phyloP scores from a whole-genome alignment of 2,113 vertebrate species.

The Sprattus sprattus region DNA sequence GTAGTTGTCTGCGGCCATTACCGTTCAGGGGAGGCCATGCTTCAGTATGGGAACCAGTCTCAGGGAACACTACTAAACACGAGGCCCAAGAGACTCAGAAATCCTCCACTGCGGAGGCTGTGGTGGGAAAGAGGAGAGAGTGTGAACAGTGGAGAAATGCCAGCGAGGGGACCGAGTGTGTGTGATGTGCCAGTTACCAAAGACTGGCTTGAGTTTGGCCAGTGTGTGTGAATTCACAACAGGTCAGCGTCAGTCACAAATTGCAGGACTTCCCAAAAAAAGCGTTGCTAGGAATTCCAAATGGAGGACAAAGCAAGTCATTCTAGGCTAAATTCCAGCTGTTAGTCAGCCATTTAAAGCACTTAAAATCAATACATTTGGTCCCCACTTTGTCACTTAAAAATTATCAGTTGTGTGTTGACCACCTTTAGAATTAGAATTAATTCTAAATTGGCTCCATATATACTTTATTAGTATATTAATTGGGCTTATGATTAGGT shows the following conservation, averaged over 20 bases:
- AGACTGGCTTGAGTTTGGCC: not conserved
- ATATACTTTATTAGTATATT: too few species aligned
- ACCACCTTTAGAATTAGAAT: too few species aligned
- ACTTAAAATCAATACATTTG: not conserved
- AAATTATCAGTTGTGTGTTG: not conserved
- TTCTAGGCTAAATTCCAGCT: too few species aligned
- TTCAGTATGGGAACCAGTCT: not conserved
- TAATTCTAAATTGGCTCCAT: too few species aligned
- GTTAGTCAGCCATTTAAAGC: not conserved
- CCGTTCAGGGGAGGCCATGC: not conserved
- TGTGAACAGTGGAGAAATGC: not conserved
- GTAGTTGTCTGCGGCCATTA: too few species aligned
- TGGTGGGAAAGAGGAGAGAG: not conserved
- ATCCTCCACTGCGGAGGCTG: not conserved
- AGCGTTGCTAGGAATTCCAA: not conserved
- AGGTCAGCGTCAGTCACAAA: not conserved
- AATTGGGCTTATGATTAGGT: too few species aligned
- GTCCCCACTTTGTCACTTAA: not conserved
- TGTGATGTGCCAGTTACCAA: not conserved
- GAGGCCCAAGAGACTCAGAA: not conserved
- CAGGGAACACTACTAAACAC: not conserved
- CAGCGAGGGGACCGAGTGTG: not conserved
- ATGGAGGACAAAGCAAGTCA: too few species aligned
- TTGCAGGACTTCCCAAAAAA: not conserved
- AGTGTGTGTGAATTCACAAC: not conserved